phyloP scores from a whole-genome alignment of 2,113 vertebrate species.

The Thermophis baileyi region DNA sequence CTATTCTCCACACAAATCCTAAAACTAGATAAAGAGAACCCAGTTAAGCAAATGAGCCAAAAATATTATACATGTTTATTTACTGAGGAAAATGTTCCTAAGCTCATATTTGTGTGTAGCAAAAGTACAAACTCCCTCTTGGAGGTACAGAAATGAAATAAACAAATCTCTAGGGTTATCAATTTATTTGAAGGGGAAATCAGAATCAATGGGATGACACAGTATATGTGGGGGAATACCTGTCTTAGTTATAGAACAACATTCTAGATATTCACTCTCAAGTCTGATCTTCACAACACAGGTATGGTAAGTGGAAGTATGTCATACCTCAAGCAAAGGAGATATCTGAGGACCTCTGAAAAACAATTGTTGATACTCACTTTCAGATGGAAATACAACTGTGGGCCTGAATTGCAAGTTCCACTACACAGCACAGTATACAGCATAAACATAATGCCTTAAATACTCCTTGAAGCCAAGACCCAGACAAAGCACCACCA shows the following conservation, averaged over 20 bases:
- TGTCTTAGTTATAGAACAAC: neutral
- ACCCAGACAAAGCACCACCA: neutral
- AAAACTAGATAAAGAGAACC: neutral
- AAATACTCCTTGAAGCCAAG: neutral
- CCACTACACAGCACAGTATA: neutral
- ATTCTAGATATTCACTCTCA: neutral
- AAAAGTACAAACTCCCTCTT: neutral
- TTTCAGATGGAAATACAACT: neutral
- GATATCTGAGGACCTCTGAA: neutral
- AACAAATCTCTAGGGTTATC: neutral
- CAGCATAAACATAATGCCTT: neutral
- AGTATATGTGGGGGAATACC: neutral
- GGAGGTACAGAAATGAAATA: no score
- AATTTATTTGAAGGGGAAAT: neutral
- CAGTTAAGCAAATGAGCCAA: neutral
- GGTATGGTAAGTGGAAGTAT: neutral
- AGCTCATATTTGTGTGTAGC: neutral
- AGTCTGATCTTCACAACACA: neutral
- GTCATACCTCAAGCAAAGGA: neutral
- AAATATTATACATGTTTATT: neutral
- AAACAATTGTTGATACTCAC: neutral
- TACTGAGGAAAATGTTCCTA: neutral
- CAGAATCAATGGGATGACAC: neutral
- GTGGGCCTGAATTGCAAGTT: neutral
- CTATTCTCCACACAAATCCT: neutral